A percentile compares a stretch with the other conserved stretches of the same genome.
Conservation (phyloP, 53 echinoderm and acorn worm species). For the Mesocentrotus franciscanus region DNA sequence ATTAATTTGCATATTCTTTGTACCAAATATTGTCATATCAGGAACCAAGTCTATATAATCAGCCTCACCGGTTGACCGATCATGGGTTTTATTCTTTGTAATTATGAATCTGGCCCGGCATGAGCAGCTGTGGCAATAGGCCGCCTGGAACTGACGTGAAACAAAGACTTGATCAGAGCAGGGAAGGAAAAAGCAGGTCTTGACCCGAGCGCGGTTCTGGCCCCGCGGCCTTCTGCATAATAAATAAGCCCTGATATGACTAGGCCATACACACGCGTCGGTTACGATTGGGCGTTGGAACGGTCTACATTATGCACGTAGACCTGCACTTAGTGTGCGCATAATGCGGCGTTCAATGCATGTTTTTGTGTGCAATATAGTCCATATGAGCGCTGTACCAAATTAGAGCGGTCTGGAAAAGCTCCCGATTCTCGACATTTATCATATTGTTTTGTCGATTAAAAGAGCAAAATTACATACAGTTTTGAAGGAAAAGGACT, state of each 20-base stretch:
- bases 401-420: conserved; percentile 64
- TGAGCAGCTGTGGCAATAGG: conserved; percentile 59
- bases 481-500: conserved; percentile 6
- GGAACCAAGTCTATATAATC: not conserved
- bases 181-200: conserved; percentile 70
- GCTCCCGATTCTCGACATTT: not conserved
- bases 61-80: conserved; percentile 48
- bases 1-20: conserved; percentile 25
- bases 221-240: conserved; percentile 73
- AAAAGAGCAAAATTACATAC: not conserved
- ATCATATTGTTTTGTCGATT: not conserved
- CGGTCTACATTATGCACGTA: conserved; percentile 73
- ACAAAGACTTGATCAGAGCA: conserved; percentile 41
- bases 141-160: conserved; percentile 53
- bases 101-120: conserved; percentile 15
- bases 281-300: conserved; percentile 67
- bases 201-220: conserved; percentile 70
- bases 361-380: conserved; percentile 56
- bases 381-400: conserved; percentile 53
- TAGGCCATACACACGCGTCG: conserved; percentile 61
- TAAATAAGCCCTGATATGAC: conserved; percentile 65
- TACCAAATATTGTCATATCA: not conserved
- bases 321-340: conserved; percentile 68
- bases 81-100: conserved; percentile 38
- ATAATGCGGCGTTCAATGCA: conserved; percentile 52